A percentile compares a stretch with the other conserved stretches of the same genome.
Conservation (phyloP, 2,113 vertebrate genomes). For the Dryoscopus gambensis region DNA sequence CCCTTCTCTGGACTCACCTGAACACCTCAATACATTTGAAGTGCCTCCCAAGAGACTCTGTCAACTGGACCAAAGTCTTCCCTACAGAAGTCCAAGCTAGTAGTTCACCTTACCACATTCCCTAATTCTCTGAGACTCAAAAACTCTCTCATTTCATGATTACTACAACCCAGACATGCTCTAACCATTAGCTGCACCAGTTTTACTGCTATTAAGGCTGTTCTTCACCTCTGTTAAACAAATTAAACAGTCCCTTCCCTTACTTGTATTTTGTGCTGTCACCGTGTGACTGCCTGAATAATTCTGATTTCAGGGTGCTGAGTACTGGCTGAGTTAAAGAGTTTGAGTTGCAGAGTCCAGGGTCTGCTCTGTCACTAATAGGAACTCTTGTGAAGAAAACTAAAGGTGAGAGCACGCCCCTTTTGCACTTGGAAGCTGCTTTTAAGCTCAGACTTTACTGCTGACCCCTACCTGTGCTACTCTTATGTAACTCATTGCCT, state of each 20-base stretch:
- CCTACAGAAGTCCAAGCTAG: background rate
- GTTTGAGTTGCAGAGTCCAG: background rate
- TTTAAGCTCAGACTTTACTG: background rate
- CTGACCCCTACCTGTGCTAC: background rate
- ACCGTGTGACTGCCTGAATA: background rate
- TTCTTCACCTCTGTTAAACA: background rate
- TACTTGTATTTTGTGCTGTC: background rate
- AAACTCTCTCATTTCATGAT: background rate
- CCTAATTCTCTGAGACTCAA: background rate
- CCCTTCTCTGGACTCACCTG: background rate
- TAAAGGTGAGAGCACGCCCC: background rate
- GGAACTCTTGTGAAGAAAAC: background rate
- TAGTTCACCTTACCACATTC: background rate
- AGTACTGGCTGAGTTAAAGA: background rate
- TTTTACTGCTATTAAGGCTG: background rate
- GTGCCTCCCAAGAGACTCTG: background rate
- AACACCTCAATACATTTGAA: background rate
- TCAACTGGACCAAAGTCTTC: background rate
- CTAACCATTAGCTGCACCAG: background rate
- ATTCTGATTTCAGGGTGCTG: background rate
- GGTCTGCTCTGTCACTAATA: background rate
- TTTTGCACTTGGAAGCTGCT: background rate
- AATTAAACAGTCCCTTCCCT: background rate
- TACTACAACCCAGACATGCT: background rate
- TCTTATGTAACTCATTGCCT: background rate